Conservation (phyloP, 2,888 invertebrate species). For the Mantis religiosa region DNA sequence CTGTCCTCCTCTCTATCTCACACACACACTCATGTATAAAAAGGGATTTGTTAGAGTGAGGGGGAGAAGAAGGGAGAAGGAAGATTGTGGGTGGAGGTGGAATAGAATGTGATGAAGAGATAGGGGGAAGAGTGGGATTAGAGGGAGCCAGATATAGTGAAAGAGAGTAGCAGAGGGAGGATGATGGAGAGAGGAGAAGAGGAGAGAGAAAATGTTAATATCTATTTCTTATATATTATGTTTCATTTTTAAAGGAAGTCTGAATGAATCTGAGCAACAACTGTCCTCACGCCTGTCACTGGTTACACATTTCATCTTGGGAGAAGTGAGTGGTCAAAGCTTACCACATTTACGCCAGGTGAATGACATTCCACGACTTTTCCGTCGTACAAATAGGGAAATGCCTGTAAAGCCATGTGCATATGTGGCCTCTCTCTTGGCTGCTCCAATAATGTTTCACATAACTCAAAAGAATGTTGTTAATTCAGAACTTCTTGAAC, state of each 20-base stretch:
- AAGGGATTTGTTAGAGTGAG: too few relatives aligned
- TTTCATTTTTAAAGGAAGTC: slow-evolving; percentile 31
- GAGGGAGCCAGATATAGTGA: too few relatives aligned
- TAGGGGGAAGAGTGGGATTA: too few relatives aligned
- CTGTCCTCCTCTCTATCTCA: too few relatives aligned
- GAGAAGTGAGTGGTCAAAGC: slow-evolving; percentile 47
- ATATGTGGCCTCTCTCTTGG: slow-evolving; percentile 68
- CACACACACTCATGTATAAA: too few relatives aligned
- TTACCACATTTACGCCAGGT: slow-evolving; percentile 71
- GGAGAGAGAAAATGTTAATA: not conserved
- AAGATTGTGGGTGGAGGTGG: too few relatives aligned
- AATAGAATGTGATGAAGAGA: too few relatives aligned
- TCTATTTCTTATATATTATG: not conserved
- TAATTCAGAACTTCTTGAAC: slow-evolving; percentile 20
- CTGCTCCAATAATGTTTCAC: slow-evolving; percentile 58
- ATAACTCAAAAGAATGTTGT: slow-evolving; percentile 44
- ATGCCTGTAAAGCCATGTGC: slow-evolving; percentile 74
- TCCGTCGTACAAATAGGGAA: slow-evolving; percentile 86
- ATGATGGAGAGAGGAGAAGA: too few relatives aligned
- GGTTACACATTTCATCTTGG: slow-evolving; percentile 44
- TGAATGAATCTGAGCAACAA: slow-evolving; percentile 32
- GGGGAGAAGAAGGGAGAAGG: too few relatives aligned
- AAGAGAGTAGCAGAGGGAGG: too few relatives aligned
- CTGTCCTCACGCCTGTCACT: slow-evolving; percentile 34
- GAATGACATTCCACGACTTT: slow-evolving; percentile 88